Evolutionary conservation across 2,113 vertebrate species (phyloP), one percentile per base, ranked within the genome.

Genomic region (Ochotona princeps): DNA sequence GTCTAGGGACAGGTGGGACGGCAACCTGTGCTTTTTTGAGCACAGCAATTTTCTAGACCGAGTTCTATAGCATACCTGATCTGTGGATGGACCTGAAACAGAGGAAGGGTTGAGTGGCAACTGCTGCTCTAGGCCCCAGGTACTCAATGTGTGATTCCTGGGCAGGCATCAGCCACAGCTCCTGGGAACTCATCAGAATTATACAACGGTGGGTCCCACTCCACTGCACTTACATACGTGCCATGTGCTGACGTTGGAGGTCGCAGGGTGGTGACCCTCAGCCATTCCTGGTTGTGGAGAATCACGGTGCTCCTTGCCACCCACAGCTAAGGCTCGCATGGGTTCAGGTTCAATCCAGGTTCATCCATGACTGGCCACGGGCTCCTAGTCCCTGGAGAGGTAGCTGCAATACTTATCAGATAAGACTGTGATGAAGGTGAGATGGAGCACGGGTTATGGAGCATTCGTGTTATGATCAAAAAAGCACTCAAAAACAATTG

Each of bases 211-310:
- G 54, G 54, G 54, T 57, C 17, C 54, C 54, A 57, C 54, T 7
- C 54, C 54, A 57, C 13, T 57, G 15, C 28, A 21, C 26, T 32
- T 44, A 4, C 11, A 54, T 69, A 9, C 25, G n/a, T 12, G 60
- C 54, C 30, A 21, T 1, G 44, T 28, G 4, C n/a, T 35, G 7
- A 6, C 32, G 20, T 15, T 1, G 28, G 17, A 25, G 8, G 10
- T 21, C 2, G 6, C 0, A 0, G 26, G 23, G 51, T 1, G 51
- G 13, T 1, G 1, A 18, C 5, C 47, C 28, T 25, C 2, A 1
- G 7, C 23, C 1, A 2, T 38, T 8, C 28, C 8, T 8, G 30
- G 20, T 28, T 54, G 63, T 51, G 3, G 9, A 65, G 13, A 65
- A 8, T 15, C 30, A 25, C 1, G 30, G 38, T 38, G 0, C 11